Conservation (phyloP, 1,140 invertebrate genomes). For the Palaemon carinicauda region DNA sequence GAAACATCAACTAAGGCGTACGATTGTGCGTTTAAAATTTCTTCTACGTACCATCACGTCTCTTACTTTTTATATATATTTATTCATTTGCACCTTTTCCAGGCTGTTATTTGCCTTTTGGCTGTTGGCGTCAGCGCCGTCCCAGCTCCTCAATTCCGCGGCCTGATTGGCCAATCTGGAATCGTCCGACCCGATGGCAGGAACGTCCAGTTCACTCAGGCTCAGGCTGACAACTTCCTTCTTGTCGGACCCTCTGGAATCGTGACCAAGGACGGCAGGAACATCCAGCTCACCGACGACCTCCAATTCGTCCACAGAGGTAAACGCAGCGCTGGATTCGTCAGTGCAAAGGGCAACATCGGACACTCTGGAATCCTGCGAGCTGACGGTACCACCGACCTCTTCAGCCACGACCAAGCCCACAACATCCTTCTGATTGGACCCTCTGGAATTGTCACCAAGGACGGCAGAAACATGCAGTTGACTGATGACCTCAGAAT, state of each 20-base stretch:
- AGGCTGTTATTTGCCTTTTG: neutral
- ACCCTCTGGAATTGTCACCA: neutral
- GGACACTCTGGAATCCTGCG: too few species aligned
- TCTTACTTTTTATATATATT: too few species aligned
- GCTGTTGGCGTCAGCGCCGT: neutral
- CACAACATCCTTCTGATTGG: neutral
- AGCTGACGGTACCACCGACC: too few species aligned
- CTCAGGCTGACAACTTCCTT: neutral
- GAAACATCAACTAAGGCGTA: too few species aligned
- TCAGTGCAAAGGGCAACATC: neutral
- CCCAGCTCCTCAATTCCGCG: neutral
- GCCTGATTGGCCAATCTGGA: constrained; percentile 3
- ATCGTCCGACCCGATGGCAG: constrained; percentile 18
- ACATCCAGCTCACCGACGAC: constrained; percentile 26
- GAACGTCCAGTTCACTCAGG: constrained; percentile 38
- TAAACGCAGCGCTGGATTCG: neutral
- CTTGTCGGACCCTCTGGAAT: constrained; percentile 20
- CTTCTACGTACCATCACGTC: too few species aligned
- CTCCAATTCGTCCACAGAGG: neutral
- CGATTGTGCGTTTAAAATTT: too few species aligned
- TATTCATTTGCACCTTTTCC: neutral
- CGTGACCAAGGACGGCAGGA: constrained; percentile 2
- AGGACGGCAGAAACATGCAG: neutral
- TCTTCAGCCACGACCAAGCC: too few species aligned
- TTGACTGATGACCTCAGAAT: neutral